Evolutionary conservation across 2,888 invertebrate genomes (phyloP), one percentile per base, ranked within the genome.

Genomic region (Chymomyza procnemis): DNA sequence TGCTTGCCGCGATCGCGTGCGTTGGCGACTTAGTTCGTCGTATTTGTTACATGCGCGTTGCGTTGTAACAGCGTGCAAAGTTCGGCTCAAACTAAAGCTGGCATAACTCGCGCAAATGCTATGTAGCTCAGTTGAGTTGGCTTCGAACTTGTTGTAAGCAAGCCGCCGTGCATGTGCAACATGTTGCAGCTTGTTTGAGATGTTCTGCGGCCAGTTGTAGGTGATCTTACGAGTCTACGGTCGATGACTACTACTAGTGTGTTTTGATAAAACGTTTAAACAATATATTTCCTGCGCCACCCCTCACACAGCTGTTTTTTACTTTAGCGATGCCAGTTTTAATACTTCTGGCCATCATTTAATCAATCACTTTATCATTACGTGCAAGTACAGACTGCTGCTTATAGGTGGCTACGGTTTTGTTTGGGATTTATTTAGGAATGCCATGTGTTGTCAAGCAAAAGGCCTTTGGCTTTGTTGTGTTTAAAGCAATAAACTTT

Each of bases 71-170:
- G 4, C 74, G 69, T 73, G 71, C 73, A 79, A 75, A 79, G 78
- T 74, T 82, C 83, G 80, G 73, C 76, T 80, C 73, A 73, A 74
- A 88, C 89, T 88, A 79, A 68, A n/a, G 66, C 56, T 34, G 19
- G 19, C 4, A 0, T 19, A 22, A 48, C 56, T 67, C 26, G 64
- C 56, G 48, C 46, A 46, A 5, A 47, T 46, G 14, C 55, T 26
- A 66, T 52, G 22, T 57, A 34, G 66, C 63, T n/a, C 22, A 19
- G 8, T 48, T 12, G 48, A 9, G 52, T 64, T 61, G 58, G 64
- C 6, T 18, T 64, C 18, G 59, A 72, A 66, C 74, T 57, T 72
- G 75, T 69, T 66, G 71, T 61, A 57, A 46, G 58, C 19, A 41
- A 66, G 12, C 62, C 64, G 55, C 3, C 56, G 30, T 46, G 46